Evolutionary conservation across 2,113 vertebrate genomes (phyloP).

Genomic region (Trochalopteron elliotii): DNA sequence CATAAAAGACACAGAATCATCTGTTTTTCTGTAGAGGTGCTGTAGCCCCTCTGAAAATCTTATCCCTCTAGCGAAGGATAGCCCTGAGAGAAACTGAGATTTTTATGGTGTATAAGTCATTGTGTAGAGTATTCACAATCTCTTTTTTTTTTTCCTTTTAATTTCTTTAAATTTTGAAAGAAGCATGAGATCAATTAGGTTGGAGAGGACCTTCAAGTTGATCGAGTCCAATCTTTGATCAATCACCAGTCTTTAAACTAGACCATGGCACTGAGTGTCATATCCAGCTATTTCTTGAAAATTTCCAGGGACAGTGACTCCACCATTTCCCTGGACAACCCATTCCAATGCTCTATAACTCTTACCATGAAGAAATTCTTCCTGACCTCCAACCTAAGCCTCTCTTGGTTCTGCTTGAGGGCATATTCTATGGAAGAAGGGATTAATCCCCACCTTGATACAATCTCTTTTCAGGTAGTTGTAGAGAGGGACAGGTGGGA

Average conservation of each 20-base stretch:
- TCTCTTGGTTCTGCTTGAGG: background rate
- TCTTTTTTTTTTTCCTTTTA: background rate
- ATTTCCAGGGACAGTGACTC: background rate
- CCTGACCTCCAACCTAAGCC: background rate
- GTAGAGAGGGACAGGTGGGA: background rate
- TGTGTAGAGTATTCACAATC: background rate
- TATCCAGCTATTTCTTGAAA: background rate
- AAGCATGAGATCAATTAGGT: background rate
- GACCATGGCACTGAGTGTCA: background rate
- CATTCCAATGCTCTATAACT: background rate
- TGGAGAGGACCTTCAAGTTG: background rate
- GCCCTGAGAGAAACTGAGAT: background rate
- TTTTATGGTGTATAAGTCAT: background rate
- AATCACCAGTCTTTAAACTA: background rate
- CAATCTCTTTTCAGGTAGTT: background rate
- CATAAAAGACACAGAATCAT: background rate
- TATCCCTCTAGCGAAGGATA: background rate
- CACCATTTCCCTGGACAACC: background rate
- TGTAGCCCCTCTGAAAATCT: background rate
- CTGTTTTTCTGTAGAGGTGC: background rate
- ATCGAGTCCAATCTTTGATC: fast-evolving
- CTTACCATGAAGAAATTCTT: background rate
- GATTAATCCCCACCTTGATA: background rate
- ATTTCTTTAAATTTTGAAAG: background rate
- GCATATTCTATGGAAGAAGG: background rate